Evolutionary conservation across 2,797 vertebrate genomes (phyloP), one percentile per base, ranked within the genome.

Genomic region (Lacerta agilis): DNA sequence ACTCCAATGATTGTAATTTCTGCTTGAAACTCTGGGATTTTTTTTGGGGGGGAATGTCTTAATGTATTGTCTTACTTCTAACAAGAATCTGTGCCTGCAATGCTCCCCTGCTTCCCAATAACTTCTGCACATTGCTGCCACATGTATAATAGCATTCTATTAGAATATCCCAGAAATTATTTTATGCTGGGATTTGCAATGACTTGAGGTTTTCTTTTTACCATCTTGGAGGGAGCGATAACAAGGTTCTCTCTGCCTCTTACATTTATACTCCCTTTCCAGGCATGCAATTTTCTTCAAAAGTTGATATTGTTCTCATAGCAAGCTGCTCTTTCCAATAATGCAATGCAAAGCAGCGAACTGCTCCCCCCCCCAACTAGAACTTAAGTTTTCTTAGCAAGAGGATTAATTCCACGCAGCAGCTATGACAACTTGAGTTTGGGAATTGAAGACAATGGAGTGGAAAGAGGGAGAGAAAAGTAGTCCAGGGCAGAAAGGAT

Each of bases 261-360:
- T 89, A 91, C 84, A 83, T 92, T 92, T 92, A 20, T 92, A 92
- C 79, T 95, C 93, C 79, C 85, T 87, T 92, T 93, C 82, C 82
- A 94, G 92, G 87, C 66, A 29, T 91, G 82, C 92, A 93, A 95
- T 95, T 94, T 89, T 92, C 94, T 94, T 95, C 92, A 91, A 94
- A 93, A 92, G 79, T 94, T 95, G 78, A 90, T 93, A 92, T 91
- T 90, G 80, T 94, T 95, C 86, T 92, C 88, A 73, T 85, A 80
- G 77, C 67, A 88, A 90, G 79, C 89, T 90, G 90, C 92, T 94
- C 87, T 86, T 36, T 94, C 75, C 89, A 93, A 91, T 87, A 95
- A 94, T 72, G 66, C 81, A 95, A 92, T 89, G 83, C 72, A 93
- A 92, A 93, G 81, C 64, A 89, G 66, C 88, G 86, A 93, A 91